phyloP scores from a whole-genome alignment of 2,113 vertebrate genomes.

The Mystacornis crossleyi region DNA sequence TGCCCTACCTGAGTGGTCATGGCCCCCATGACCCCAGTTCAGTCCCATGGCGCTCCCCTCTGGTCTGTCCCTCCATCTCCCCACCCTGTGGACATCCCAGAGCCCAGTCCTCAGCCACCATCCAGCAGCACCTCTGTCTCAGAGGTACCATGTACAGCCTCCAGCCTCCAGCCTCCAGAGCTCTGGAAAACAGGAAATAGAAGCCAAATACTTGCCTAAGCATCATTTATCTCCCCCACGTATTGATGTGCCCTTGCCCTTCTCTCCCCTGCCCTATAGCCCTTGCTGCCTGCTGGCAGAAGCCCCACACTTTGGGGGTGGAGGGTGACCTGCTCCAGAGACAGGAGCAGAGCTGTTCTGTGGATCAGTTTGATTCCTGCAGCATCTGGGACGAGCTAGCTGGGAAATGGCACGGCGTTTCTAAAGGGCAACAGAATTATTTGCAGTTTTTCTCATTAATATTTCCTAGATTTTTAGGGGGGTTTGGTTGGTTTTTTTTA shows the following conservation, averaged over 20 bases:
- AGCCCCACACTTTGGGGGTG: neutral
- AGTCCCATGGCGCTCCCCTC: fast-evolving
- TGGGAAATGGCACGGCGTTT: neutral
- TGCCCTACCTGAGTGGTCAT: fast-evolving
- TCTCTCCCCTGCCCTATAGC: neutral
- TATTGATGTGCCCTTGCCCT: fast-evolving
- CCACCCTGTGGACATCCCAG: neutral
- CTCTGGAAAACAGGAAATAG: neutral
- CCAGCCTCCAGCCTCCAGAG: neutral
- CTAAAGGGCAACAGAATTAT: neutral
- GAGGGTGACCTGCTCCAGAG: neutral
- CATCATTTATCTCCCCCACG: neutral
- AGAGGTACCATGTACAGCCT: neutral
- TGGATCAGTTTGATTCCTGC: neutral
- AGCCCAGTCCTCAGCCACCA: fast-evolving
- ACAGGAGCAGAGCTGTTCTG: neutral
- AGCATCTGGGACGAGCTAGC: neutral
- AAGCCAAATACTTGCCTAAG: neutral
- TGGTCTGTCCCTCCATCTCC: neutral
- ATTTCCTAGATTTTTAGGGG: neutral
- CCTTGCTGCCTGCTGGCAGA: neutral
- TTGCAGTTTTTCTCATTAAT: neutral
- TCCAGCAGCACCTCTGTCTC: neutral
- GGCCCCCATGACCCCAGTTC: neutral
- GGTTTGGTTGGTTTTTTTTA: neutral